Base-by-base conservation (phyloP, 2,797 vertebrate genomes). In the Channa striata region DNA sequence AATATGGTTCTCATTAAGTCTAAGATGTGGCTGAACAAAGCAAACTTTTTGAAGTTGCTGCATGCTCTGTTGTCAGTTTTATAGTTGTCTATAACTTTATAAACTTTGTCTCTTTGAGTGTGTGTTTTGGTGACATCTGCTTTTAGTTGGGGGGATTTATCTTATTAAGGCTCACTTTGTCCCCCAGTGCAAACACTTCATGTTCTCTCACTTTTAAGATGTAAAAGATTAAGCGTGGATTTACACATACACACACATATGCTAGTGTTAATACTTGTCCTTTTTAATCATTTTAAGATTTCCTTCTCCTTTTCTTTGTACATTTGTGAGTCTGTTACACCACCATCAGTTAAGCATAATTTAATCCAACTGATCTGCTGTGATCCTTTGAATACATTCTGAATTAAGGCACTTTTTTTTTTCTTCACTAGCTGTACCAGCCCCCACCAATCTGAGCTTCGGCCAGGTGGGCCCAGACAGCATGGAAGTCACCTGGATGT, bases 361-460 rank as follows among this genome's bases (percentile, higher is more conserved):
- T 0, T 34, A 44, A 59, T 44, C 10, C 20, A 1, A 25, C 21
- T 14, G 5, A n/a, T 58, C n/a, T 34, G 8, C 11, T 10, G 4
- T 11, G 16, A 51, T 10, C n/a, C 25, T 65, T 39, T 57, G 48
- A 44, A 42, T 36, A 13, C 6, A 12, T 9, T 44, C 2, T 78
- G 48, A 70, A 17, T 44, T 9, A 37, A n/a, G 5, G 11, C 57
- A 8, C 19, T 69, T 21, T n/a, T 44, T 81, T 21, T 30, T 72
- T 43, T 40, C 52, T 42, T 23, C 14, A 8, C n/a, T 51, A 99
- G 98, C 96, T 56, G 96, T 99, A 4, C 98, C 97, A 70, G 93
- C 97, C 25, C 97, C 98, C 23, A 97, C 95, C 6, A 86, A 95
- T 60, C 87, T 99, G 61, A 86, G 89, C 42, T 99, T 99, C 69